Percentiles rank a stretch among this genome's conserved stretches.
Conservation (phyloP, 2,797 vertebrate genomes). For the Melopsittacus undulatus region DNA sequence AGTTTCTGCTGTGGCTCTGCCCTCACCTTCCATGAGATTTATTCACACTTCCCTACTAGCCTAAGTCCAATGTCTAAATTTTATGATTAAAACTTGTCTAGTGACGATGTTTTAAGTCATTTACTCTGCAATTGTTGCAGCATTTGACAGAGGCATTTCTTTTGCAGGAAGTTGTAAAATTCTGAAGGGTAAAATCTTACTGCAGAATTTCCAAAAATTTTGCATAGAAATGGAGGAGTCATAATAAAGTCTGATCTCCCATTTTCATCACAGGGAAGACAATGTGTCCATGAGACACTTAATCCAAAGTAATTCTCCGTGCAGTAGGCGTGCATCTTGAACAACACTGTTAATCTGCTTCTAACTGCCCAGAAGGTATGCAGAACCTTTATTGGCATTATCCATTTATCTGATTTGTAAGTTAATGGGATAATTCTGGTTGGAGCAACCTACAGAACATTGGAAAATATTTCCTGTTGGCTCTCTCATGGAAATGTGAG, state of each 20-base stretch:
- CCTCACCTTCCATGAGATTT: background rate
- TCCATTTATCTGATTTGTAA: background rate
- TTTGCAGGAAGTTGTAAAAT: background rate
- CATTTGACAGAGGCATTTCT: background rate
- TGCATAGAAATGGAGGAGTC: background rate
- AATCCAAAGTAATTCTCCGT: background rate
- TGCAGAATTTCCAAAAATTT: background rate
- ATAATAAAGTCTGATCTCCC: background rate
- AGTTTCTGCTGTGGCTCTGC: background rate
- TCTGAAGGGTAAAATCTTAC: background rate
- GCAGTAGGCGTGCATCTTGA: background rate
- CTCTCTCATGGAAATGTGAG: background rate
- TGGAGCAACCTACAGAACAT: background rate
- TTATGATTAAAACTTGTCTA: background rate
- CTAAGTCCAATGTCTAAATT: background rate
- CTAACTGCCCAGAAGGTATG: background rate
- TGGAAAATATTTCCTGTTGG: background rate
- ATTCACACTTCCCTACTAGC: background rate
- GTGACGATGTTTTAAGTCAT: background rate
- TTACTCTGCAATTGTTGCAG: background rate
- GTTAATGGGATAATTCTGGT: background rate
- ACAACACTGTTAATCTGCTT: background rate
- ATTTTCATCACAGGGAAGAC: background rate
- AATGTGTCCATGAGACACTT: background rate
- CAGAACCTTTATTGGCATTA: background rate